These are phyloP conservation scores for Stenichneumon culpator DNA, from an alignment of 2,888 invertebrate species.

Conservation along the genomic window DNA sequence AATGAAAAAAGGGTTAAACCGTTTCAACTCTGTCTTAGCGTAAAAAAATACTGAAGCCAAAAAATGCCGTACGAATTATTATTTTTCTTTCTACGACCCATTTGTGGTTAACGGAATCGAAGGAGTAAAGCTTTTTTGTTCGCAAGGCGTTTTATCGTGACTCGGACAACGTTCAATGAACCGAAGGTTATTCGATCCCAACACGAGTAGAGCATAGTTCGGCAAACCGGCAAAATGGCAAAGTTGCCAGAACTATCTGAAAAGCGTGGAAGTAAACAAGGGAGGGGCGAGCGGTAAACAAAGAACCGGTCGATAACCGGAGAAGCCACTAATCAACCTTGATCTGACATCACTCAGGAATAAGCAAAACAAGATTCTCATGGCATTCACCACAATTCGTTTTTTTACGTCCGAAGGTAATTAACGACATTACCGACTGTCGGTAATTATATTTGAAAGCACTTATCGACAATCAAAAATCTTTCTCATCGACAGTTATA, in stretches of 20 bases:
- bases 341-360: neutral
- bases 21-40: neutral
- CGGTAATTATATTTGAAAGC: neutral
- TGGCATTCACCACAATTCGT: neutral
- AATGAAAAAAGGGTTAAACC: neutral
- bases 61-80: neutral
- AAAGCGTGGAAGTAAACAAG: neutral
- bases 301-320: constrained; percentile 58
- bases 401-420: neutral
- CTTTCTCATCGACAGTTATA: too few species aligned
- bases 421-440: neutral
- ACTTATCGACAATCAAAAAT: neutral
- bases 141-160: neutral
- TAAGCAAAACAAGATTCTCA: too few species aligned
- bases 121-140: neutral
- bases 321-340: constrained; percentile 57
- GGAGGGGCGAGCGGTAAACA: neutral
- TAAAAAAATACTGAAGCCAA: neutral
- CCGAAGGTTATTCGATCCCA: neutral
- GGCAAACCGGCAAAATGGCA: neutral
- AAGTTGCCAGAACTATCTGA: neutral
- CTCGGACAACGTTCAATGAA: neutral
- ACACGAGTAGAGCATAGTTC: neutral
- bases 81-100: neutral
- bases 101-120: neutral